A percentile compares a stretch with the other conserved stretches of the same genome.
These are phyloP conservation scores for Alligator sinensis DNA, from an alignment of 2,113 vertebrate species.

Conservation along the genomic window DNA sequence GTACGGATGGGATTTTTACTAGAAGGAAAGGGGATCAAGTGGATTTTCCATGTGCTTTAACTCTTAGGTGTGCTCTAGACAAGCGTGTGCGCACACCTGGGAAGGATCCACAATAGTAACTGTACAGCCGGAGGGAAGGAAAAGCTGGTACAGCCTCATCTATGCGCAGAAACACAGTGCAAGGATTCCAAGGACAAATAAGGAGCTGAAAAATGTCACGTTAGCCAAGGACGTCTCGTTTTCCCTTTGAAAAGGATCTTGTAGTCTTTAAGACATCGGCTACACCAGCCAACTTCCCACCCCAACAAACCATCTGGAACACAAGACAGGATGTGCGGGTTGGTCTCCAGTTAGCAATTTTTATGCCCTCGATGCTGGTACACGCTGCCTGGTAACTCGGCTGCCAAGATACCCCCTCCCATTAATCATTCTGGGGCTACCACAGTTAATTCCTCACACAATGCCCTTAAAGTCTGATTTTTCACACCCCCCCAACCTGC, in stretches of 20 bases:
- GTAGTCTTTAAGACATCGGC: background rate
- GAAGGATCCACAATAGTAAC: background rate
- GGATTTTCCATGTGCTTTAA: slow-evolving; percentile 30
- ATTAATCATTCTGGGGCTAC: background rate
- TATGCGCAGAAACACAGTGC: background rate
- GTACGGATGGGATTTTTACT: slow-evolving; percentile 32
- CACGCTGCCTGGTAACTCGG: background rate
- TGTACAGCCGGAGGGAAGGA: background rate
- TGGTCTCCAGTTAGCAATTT: background rate
- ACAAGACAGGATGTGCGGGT: background rate
- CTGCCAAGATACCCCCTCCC: background rate
- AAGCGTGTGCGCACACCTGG: background rate
- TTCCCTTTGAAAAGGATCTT: background rate
- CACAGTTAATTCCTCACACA: background rate
- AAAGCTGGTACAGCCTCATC: background rate
- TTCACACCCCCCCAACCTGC: background rate
- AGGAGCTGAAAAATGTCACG: background rate
- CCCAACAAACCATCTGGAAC: background rate
- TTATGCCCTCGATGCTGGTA: background rate
- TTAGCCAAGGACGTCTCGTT: slow-evolving; percentile 17
- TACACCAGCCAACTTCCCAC: background rate
- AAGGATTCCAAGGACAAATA: background rate
- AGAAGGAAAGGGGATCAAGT: slow-evolving; percentile 20
- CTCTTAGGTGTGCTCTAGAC: background rate
- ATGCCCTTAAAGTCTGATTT: background rate